Evolutionary conservation across 1,140 invertebrate genomes (phyloP).

Genomic region (Pteromalus puparum): DNA sequence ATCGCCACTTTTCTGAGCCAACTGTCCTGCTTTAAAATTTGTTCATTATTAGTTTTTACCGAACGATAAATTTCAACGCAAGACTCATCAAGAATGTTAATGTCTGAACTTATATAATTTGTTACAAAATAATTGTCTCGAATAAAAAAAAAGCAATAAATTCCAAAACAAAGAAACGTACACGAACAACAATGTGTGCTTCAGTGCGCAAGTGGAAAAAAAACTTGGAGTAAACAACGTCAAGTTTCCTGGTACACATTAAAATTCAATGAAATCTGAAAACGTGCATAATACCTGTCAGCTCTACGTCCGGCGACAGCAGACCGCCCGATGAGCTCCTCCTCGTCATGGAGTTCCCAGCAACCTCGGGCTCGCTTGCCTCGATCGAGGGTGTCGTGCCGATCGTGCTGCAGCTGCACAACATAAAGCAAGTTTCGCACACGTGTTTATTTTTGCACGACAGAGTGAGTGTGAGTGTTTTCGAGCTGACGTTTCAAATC

Average conservation of each 20-base stretch:
- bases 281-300: constrained; percentile 61
- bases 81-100: no score
- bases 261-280: neutral
- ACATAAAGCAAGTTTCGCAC: constrained; percentile 15
- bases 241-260: neutral
- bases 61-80: constrained; percentile 1
- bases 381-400: constrained; percentile 84
- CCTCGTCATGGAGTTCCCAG: constrained; percentile 78
- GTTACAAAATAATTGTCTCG: no score
- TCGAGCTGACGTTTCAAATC: constrained; percentile 3
- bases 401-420: constrained; percentile 73
- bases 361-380: constrained; percentile 77
- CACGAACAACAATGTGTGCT: no score
- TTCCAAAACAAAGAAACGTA: no score
- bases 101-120: no score
- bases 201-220: no score
- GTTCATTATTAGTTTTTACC: neutral
- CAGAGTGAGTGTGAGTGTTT: neutral
- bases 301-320: constrained; percentile 85
- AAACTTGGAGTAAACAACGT: no score
- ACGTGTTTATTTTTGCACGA: constrained; percentile 25
- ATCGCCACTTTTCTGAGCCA: constrained; percentile 74
- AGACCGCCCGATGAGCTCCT: constrained; percentile 87
- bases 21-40: constrained; percentile 60
- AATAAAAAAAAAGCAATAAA: no score